Base-by-base conservation (phyloP, 2,888 invertebrate species). In the Bunonema sp. region DNA sequence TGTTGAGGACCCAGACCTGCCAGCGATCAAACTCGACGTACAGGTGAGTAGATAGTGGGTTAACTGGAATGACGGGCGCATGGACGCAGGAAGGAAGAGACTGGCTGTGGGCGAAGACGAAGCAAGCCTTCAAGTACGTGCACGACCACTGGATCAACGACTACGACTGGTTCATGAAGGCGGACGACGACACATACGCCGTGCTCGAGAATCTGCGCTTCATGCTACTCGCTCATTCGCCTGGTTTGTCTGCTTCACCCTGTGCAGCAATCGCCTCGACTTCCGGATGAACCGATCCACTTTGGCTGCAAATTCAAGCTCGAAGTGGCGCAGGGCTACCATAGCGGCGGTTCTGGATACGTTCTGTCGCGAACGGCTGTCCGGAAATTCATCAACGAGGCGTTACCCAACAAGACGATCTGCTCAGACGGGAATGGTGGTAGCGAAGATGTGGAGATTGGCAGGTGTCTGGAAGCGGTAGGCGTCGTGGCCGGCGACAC, bases 131-230 rank as follows among this genome's bases (percentile, higher is more conserved):
- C 66, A 71, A 55, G 31, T 71, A 71, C 49, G 54, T 71, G 4
- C 69, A 72, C 50, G 61, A 70, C 20, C 46, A 72, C 41, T 66
- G 64, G 46, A 45, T 65, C 38, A 77, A 73, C 34, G 66, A 72
- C 20, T 72, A 67, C 41, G 74, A 75, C 45, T 74, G 73, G 73
- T 91, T 97, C 70, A 74, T 91, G 61, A 97, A 97, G 71, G 91
- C 93, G 15, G 93, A 93, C 66, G 93, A 93, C 71, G 91, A 93
- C 67, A 91, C 93, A 76, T 91, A 86, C 70, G 84, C 89, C 20
- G 77, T 97, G 30, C 78, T 97, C 29, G 93, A 97, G 72, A 97
- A 97, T 71, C 74, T 97, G 30, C 77, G 93, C n/a, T 65, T 56
- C 39, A 57, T 64, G 63, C 50, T 64, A 18, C 34, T 63, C 43